Evolutionary conservation across 2,888 invertebrate species (phyloP), one percentile per base, ranked within the genome.

Genomic region (Lasiommata megera): DNA sequence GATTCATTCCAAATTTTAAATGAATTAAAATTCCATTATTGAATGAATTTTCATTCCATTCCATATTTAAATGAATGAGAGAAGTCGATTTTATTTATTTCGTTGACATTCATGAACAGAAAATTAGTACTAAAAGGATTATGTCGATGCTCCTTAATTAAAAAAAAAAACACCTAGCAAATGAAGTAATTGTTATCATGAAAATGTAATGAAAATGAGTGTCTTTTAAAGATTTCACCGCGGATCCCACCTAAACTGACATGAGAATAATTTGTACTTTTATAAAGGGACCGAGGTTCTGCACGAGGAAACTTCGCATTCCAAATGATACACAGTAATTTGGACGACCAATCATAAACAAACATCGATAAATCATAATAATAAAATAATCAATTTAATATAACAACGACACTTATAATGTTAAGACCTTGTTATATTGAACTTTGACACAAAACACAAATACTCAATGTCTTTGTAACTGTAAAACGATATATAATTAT

Each of bases 361-460:
- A 84, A 76, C 73, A 72, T 82, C 74, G 78, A 84, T 80, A 84
- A 82, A 83, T 77, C 80, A 75, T 80, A 81, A 79, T 77, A 78
- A 40, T 40, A 77, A 82, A 83, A 86, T 88, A 86, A 86, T 86
- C 86, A 82, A 87, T 86, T 84, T 84, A 84, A 84, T 88, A 84
- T 81, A 88, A 88, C 84, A 89, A 89, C 86, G 88, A 86, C 86
- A 89, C 86, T 82, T 84, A 81, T 82, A 82, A 34, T 76, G 74
- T 79, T 78, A 79, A 74, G 38, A 54, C 36, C 74, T 74, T 73
- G 72, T 68, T 75, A 76, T 68, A 74, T 46, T 71, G 70, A 75
- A 73, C 72, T 72, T 69, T 68, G 68, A 67, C 67, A 66, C 48
- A 53, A 77, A 88, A 88, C 84, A 88, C 90, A 88, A 89, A 89